These are phyloP conservation scores for Leptobrachium ailaonicum DNA, from an alignment of 2,113 vertebrate species.

Conservation along the genomic window DNA sequence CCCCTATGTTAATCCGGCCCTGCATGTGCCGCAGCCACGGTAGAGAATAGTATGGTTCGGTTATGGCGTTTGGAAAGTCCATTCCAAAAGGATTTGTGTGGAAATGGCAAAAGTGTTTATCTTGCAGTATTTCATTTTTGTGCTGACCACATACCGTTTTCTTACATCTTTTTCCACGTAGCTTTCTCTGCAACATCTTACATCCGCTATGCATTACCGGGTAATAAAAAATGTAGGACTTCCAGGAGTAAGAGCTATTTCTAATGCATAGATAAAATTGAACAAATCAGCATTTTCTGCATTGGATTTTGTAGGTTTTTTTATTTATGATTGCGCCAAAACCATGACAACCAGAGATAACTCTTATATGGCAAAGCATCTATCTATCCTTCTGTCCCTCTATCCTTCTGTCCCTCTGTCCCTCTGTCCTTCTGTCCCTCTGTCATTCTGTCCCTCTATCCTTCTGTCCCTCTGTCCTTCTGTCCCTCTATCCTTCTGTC, in stretches of 20 bases:
- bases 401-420: background rate
- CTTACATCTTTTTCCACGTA: too few relatives aligned
- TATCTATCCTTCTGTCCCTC: background rate
- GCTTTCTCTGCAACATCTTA: too few relatives aligned
- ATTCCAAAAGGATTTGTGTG: too few relatives aligned
- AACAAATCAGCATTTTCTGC: slow-evolving; percentile 28
- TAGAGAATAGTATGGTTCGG: too few relatives aligned
- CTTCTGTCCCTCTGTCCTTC: too few relatives aligned
- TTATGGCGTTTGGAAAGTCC: too few relatives aligned
- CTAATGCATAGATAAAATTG: background rate
- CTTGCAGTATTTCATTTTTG: too few relatives aligned
- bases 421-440: background rate
- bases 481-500: too few relatives aligned
- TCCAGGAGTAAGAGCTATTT: background rate
- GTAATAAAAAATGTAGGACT: slow-evolving; percentile 33
- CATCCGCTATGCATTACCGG: slow-evolving; percentile 2
- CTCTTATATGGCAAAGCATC: background rate
- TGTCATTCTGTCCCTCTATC: background rate
- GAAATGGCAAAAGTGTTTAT: too few relatives aligned
- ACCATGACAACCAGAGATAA: background rate
- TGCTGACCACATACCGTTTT: too few relatives aligned
- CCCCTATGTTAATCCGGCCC: too few relatives aligned
- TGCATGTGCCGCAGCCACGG: too few relatives aligned
- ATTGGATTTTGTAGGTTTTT: background rate
- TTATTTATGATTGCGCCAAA: background rate